A percentile compares a stretch with the other conserved stretches of the same genome.
phyloP scores from a whole-genome alignment of 2,888 invertebrate species.

The Dendrolimus houi region DNA sequence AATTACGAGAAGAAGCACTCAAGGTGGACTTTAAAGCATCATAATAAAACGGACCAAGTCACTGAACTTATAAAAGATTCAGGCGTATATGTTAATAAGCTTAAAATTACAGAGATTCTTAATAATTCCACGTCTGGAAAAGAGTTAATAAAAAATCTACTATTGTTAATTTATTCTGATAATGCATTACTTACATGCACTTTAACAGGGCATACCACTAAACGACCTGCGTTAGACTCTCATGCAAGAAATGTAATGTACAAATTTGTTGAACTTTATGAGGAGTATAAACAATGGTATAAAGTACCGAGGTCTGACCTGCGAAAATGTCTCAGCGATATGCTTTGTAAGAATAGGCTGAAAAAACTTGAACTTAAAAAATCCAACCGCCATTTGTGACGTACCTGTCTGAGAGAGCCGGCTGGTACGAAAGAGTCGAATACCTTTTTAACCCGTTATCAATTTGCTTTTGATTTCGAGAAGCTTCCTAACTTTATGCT shows the following conservation, averaged over 20 bases:
- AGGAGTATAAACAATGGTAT: not conserved
- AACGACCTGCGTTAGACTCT: not conserved
- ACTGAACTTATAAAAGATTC: not conserved
- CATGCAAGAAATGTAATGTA: not conserved
- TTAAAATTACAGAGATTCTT: not conserved
- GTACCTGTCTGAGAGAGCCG: no score
- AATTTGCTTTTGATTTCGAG: no score
- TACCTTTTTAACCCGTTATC: no score
- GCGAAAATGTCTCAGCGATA: no score
- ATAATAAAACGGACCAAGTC: not conserved
- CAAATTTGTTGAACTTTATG: not conserved
- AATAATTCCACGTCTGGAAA: no score
- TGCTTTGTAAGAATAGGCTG: no score
- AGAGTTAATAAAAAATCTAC: no score
- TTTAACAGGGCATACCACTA: not conserved
- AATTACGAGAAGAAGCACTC: no score
- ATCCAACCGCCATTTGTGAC: no score
- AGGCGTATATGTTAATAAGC: not conserved
- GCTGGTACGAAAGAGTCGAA: no score
- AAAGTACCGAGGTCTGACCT: not conserved
- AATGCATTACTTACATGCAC: not conserved
- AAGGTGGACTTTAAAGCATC: not conserved
- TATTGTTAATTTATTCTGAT: not conserved
- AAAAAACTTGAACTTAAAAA: no score
- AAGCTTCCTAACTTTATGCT: no score